Percentiles rank a stretch among this genome's conserved stretches.
These are phyloP conservation scores for Crocidura indochinensis DNA, from an alignment of 2,797 vertebrate species.

Conservation along the genomic window DNA sequence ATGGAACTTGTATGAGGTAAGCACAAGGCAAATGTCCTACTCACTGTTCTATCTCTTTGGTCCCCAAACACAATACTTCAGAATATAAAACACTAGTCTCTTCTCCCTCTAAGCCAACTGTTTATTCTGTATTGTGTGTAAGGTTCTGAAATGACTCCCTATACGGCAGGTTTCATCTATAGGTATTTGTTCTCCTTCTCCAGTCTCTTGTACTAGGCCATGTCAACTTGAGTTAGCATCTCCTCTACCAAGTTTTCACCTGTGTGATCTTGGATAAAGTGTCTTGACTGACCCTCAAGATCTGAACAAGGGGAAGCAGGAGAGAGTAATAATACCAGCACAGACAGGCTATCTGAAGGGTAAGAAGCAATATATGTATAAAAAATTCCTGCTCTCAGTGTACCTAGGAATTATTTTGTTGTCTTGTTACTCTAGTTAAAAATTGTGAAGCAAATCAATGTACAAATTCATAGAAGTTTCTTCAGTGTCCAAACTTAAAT, in stretches of 20 bases:
- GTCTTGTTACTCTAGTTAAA: neutral
- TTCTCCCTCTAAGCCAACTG: too few species aligned
- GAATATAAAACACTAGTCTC: too few species aligned
- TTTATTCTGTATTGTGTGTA: neutral
- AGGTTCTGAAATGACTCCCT: constrained; percentile 13
- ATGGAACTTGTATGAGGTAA: too few species aligned
- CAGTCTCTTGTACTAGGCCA: neutral
- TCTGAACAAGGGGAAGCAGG: neutral
- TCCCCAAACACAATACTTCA: too few species aligned
- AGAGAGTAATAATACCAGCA: neutral
- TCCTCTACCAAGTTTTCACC: neutral
- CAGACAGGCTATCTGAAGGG: neutral
- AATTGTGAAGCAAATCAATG: neutral
- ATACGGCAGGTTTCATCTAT: too few species aligned
- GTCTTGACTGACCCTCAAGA: neutral
- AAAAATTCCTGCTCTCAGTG: neutral
- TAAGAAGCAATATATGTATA: neutral
- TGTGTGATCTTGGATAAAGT: neutral
- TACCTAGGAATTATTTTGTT: neutral
- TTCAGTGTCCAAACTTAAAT: constrained; percentile 8
- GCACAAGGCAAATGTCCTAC: too few species aligned
- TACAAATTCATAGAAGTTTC: neutral
- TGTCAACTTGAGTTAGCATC: neutral
- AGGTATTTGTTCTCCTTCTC: too few species aligned
- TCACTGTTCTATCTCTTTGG: too few species aligned